phyloP scores from a whole-genome alignment of 1,140 invertebrate species.

The Scaptomyza hsui region DNA sequence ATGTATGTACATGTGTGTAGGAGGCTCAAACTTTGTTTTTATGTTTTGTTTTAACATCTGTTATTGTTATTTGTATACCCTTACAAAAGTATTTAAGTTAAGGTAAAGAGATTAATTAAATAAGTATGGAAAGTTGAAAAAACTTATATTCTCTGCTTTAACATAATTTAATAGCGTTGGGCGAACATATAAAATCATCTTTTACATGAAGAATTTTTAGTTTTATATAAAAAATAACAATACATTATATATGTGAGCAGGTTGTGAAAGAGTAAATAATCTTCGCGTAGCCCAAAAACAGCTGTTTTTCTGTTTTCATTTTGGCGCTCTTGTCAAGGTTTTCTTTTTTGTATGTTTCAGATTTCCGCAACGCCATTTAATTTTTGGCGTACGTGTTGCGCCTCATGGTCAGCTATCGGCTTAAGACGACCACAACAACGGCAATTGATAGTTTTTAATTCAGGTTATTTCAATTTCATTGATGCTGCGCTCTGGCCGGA shows the following conservation, averaged over 20 bases:
- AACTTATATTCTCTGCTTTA: too few relatives aligned
- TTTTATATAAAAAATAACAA: too few relatives aligned
- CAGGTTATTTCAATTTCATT: constrained; percentile 34
- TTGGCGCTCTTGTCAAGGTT: constrained; percentile 56
- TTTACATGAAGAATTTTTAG: too few relatives aligned
- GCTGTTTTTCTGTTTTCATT: constrained; percentile 28
- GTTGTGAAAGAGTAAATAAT: neutral
- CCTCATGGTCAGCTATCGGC: constrained; percentile 52
- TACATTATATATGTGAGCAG: too few relatives aligned
- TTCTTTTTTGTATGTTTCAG: constrained; percentile 47
- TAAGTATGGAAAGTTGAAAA: too few relatives aligned
- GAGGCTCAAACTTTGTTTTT: too few relatives aligned
- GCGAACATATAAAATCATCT: too few relatives aligned
- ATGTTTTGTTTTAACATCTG: constrained; percentile 9
- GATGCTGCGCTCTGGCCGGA: constrained; percentile 1
- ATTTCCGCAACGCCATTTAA: constrained; percentile 77
- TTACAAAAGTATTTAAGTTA: too few relatives aligned
- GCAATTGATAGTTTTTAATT: constrained; percentile 9
- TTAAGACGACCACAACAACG: constrained; percentile 19
- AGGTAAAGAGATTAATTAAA: too few relatives aligned
- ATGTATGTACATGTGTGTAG: neutral
- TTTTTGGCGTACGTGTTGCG: constrained; percentile 73
- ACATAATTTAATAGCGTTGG: too few relatives aligned
- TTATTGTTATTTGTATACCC: constrained; percentile 17
- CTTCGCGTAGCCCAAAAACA: neutral